phyloP scores from a whole-genome alignment of 2,797 vertebrate genomes.

The Phataginus tetradactyla region DNA sequence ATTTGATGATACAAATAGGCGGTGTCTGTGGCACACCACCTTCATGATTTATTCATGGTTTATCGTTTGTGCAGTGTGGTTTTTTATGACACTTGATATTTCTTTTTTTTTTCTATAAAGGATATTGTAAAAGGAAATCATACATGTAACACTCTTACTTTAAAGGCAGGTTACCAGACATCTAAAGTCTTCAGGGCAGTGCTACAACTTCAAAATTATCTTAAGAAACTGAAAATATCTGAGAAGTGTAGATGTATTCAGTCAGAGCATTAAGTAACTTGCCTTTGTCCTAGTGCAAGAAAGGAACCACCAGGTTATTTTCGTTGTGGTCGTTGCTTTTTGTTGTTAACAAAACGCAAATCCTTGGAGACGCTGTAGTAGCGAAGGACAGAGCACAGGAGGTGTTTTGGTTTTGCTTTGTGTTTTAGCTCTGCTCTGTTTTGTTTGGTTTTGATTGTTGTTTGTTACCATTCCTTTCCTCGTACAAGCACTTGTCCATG shows the following conservation, averaged over 20 bases:
- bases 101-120: not conserved
- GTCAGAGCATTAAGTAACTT: slow-evolving; percentile 22
- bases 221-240: slow-evolving; percentile 19
- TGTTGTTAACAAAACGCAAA: slow-evolving; percentile 21
- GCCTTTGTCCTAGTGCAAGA: not conserved
- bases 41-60: slow-evolving; percentile 9
- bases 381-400: not conserved
- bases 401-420: not conserved
- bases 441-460: not conserved
- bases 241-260: not conserved
- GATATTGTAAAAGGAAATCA: not conserved
- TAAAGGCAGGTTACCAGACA: not conserved
- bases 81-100: slow-evolving; percentile 9
- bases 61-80: not conserved
- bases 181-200: not conserved
- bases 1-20: not conserved
- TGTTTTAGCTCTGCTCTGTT: not conserved
- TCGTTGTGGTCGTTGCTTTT: not conserved
- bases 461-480: not conserved
- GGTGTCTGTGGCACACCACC: not conserved
- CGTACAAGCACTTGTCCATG: not conserved
- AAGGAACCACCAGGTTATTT: slow-evolving; percentile 33
- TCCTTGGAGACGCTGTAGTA: not conserved
- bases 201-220: not conserved
- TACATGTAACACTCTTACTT: not conserved